Conservation (phyloP, 2,888 invertebrate genomes). For the Eurytoma californica region DNA sequence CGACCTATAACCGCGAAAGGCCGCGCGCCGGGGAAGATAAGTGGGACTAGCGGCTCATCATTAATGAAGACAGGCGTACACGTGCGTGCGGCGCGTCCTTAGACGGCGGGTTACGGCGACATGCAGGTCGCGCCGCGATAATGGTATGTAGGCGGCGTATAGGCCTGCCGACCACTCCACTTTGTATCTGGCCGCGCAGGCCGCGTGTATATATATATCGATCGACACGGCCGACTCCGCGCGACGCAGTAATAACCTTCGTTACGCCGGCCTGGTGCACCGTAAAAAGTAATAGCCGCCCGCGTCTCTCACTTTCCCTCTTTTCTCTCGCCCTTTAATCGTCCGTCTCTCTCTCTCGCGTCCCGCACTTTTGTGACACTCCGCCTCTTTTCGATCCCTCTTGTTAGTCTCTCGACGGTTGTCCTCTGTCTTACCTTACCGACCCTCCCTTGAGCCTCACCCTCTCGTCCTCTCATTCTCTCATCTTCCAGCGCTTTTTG, state of each 20-base stretch:
- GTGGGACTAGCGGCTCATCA: not conserved
- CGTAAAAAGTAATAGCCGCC: slow-evolving; percentile 64
- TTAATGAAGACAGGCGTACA: slow-evolving; percentile 17
- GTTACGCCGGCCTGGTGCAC: slow-evolving; percentile 59
- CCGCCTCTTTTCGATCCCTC: slow-evolving; percentile 28
- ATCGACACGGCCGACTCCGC: slow-evolving; percentile 60
- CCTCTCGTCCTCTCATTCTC: slow-evolving; percentile 20
- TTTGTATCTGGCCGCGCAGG: slow-evolving; percentile 57
- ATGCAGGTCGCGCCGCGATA: slow-evolving; percentile 25
- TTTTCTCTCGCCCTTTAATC: slow-evolving; percentile 44
- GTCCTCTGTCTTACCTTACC: not conserved
- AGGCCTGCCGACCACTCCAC: slow-evolving; percentile 50
- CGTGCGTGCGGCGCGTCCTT: not conserved
- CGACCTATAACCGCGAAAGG: not conserved
- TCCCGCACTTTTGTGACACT: not conserved
- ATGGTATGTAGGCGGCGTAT: slow-evolving; percentile 20
- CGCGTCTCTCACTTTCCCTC: slow-evolving; percentile 47
- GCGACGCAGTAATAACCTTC: slow-evolving; percentile 63
- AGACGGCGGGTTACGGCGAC: not conserved
- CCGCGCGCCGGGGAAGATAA: not conserved
- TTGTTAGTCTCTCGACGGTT: slow-evolving; percentile 45
- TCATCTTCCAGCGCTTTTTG: not conserved
- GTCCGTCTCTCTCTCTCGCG: slow-evolving; percentile 11
- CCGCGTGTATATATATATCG: slow-evolving; percentile 54
- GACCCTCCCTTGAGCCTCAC: slow-evolving; percentile 2